These are phyloP conservation scores for Esox masquinongy DNA, from an alignment of 2,797 vertebrate genomes.

Conservation along the genomic window DNA sequence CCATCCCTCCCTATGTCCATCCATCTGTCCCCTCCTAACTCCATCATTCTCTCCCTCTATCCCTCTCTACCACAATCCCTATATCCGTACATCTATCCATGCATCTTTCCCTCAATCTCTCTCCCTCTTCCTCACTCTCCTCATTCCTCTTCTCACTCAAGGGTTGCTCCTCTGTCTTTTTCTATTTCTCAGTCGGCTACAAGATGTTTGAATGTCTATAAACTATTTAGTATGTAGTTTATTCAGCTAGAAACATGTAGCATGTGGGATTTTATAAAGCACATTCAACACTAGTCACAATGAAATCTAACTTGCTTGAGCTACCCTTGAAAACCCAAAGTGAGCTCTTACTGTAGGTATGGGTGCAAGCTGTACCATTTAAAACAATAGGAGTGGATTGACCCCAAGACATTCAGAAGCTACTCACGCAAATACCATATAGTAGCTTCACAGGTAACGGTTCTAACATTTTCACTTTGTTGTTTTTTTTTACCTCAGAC, in stretches of 20 bases:
- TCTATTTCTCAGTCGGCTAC: constrained; percentile 51
- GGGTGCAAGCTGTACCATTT: background rate
- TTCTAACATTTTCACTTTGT: constrained; percentile 1
- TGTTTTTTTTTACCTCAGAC: background rate
- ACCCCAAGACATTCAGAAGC: background rate
- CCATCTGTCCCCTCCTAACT: no score
- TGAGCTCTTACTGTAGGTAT: background rate
- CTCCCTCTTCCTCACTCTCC: constrained; percentile 1
- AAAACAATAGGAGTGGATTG: background rate
- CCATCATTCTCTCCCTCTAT: background rate
- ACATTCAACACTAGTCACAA: constrained; percentile 65
- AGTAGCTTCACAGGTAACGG: background rate
- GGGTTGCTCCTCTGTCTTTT: constrained; percentile 19
- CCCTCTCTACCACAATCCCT: no score
- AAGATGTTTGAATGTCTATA: constrained; percentile 68
- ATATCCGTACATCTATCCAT: no score
- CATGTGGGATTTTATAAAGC: constrained; percentile 68
- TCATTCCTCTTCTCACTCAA: constrained; percentile 23
- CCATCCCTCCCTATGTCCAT: no score
- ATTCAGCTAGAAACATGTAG: constrained; percentile 60
- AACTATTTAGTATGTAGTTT: constrained; percentile 70
- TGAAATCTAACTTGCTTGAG: constrained; percentile 65
- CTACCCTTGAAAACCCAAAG: constrained; percentile 36
- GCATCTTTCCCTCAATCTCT: background rate
- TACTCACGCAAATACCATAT: background rate